phyloP scores from a whole-genome alignment of 92 coral and sea anemone species.

The Paramuricea clavata region DNA sequence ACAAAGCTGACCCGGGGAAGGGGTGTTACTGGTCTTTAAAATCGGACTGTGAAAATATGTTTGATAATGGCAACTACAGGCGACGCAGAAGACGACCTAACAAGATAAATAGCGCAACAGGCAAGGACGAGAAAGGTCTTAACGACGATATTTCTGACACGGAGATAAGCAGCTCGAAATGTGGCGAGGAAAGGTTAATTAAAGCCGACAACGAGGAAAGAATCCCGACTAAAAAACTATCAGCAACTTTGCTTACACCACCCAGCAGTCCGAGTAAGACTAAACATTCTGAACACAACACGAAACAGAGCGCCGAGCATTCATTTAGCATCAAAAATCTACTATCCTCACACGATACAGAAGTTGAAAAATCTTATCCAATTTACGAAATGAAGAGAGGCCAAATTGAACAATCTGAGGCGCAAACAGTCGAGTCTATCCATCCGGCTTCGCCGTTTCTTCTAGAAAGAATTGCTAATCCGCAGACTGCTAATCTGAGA shows the following conservation, averaged over 20 bases:
- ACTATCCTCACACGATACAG: neutral
- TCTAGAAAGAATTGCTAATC: constrained; percentile 8
- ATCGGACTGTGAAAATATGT: constrained; percentile 94
- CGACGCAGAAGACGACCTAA: constrained; percentile 84
- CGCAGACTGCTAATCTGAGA: constrained; percentile 3
- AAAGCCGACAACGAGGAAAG: neutral
- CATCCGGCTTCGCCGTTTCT: neutral
- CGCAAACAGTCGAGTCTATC: neutral
- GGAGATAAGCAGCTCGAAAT: neutral
- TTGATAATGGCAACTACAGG: constrained; percentile 97
- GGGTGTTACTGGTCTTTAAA: constrained; percentile 98
- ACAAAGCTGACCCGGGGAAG: constrained; percentile 93
- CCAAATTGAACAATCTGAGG: neutral
- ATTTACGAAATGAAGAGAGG: neutral
- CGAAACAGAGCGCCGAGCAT: neutral
- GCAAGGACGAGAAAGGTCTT: constrained; percentile 2
- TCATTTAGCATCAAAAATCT: constrained; percentile 41
- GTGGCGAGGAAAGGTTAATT: neutral
- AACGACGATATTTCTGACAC: neutral
- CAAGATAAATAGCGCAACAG: constrained; percentile 11
- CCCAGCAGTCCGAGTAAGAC: constrained; percentile 18
- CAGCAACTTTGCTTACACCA: neutral
- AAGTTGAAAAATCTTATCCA: too few species aligned
- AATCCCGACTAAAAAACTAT: neutral
- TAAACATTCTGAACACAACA: neutral